Percentiles rank a stretch among this genome's conserved stretches.
Conservation (phyloP, 2,888 invertebrate species). For the Sinopyrophorus schimmeli region DNA sequence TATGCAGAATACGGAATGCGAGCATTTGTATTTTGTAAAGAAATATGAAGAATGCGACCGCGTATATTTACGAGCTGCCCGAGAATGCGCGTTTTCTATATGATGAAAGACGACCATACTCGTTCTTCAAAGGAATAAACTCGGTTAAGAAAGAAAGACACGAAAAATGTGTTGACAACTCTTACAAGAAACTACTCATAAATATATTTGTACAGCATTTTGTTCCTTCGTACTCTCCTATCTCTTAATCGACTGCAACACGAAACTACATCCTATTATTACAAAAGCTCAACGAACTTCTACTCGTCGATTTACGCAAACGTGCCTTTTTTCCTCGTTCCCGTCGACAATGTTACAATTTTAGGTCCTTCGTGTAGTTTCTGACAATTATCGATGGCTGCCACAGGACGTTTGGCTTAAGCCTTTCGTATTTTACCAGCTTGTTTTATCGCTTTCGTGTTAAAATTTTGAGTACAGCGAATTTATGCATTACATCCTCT, state of each 20-base stretch:
- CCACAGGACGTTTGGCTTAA: too few relatives aligned
- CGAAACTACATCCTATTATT: too few relatives aligned
- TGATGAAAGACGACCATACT: constrained; percentile 32
- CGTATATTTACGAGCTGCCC: constrained; percentile 36
- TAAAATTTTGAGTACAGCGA: too few relatives aligned
- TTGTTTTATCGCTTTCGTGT: too few relatives aligned
- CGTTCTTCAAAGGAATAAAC: constrained; percentile 23
- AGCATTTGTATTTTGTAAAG: constrained; percentile 31
- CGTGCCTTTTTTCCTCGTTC: too few relatives aligned
- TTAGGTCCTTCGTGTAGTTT: too few relatives aligned
- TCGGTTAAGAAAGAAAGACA: constrained; percentile 13
- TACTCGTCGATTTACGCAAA: too few relatives aligned
- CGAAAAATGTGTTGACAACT: constrained; percentile 38
- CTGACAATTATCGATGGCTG: too few relatives aligned
- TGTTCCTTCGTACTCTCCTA: constrained; percentile 2
- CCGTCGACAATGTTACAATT: too few relatives aligned
- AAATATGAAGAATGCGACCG: constrained; percentile 35
- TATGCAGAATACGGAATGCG: constrained; percentile 29
- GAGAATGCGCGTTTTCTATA: constrained; percentile 33
- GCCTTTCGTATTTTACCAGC: too few relatives aligned
- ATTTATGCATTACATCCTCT: too few relatives aligned
- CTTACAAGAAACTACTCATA: constrained; percentile 32
- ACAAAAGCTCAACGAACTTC: too few relatives aligned
- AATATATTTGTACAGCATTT: constrained; percentile 11
- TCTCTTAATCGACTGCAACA: constrained; percentile 10